Conservation (phyloP, 2,888 invertebrate genomes). For the Trachelus stipa region DNA sequence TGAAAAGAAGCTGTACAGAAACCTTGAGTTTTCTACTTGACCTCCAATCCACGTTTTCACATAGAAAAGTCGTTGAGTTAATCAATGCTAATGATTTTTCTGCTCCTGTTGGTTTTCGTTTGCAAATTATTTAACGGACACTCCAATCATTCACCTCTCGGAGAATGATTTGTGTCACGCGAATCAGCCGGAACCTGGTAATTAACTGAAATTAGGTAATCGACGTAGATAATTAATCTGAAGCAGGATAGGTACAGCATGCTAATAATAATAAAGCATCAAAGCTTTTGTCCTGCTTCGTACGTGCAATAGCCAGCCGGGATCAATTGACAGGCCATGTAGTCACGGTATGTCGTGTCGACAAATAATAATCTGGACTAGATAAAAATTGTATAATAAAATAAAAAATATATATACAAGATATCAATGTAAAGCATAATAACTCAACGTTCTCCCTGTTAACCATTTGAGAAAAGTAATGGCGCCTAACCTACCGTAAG, state of each 20-base stretch:
- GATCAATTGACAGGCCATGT: not conserved
- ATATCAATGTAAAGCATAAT: not conserved
- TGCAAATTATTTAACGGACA: not conserved
- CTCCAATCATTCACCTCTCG: not conserved
- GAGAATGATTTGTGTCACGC: not conserved
- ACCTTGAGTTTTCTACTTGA: not conserved
- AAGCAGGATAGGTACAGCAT: not conserved
- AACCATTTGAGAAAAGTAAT: not conserved
- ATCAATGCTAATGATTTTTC: not conserved
- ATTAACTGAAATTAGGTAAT: conserved; percentile 37
- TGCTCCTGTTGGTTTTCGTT: not conserved
- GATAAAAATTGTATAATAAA: not conserved
- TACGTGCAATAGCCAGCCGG: not conserved
- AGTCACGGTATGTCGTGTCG: not conserved
- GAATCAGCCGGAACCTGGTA: conserved; percentile 26
- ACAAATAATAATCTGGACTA: not conserved
- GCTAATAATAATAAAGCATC: not conserved
- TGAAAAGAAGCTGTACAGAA: not conserved
- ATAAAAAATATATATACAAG: not conserved
- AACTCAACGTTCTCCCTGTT: not conserved
- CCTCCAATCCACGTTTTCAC: not conserved
- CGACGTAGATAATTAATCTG: conserved; percentile 23
- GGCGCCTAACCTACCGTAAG: not conserved
- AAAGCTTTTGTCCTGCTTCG: not conserved
- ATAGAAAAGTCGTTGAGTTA: not conserved